Evolutionary conservation across 2,888 invertebrate genomes (phyloP).

Genomic region (Chouioia cunea): DNA sequence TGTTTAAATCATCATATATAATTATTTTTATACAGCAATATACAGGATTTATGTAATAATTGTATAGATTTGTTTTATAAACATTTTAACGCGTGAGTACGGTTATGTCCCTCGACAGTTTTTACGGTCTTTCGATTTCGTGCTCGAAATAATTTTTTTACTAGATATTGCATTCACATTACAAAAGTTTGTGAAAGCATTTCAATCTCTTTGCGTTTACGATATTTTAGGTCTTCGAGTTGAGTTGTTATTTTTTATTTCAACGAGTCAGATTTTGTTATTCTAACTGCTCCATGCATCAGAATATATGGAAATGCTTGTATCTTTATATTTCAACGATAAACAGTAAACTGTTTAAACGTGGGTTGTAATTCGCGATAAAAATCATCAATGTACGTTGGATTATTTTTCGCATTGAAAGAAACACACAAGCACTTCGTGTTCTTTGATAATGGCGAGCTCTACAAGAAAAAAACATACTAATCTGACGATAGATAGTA

Average conservation of each 20-base stretch:
- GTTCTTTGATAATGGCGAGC: not conserved
- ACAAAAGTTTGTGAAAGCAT: not conserved
- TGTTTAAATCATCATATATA: too few species aligned
- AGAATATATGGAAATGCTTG: conserved; percentile 27
- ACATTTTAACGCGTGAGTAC: too few species aligned
- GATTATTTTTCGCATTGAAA: not conserved
- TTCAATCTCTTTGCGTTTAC: conserved; percentile 30
- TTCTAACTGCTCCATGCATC: conserved; percentile 14
- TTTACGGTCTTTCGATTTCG: too few species aligned
- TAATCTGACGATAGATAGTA: not conserved
- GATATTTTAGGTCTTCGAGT: conserved; percentile 14
- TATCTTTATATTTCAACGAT: too few species aligned
- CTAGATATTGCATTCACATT: too few species aligned
- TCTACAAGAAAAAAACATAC: not conserved
- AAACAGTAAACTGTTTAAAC: too few species aligned
- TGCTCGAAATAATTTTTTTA: too few species aligned
- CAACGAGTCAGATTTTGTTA: not conserved
- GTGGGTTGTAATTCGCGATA: too few species aligned
- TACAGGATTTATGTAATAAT: too few species aligned
- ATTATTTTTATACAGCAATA: too few species aligned
- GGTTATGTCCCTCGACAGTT: too few species aligned
- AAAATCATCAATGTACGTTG: not conserved
- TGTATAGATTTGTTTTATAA: too few species aligned
- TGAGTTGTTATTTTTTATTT: conserved; percentile 6
- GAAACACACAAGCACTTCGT: conserved; percentile 3